Conservation (phyloP, 2,797 vertebrate genomes). For the Apodemus agrarius region DNA sequence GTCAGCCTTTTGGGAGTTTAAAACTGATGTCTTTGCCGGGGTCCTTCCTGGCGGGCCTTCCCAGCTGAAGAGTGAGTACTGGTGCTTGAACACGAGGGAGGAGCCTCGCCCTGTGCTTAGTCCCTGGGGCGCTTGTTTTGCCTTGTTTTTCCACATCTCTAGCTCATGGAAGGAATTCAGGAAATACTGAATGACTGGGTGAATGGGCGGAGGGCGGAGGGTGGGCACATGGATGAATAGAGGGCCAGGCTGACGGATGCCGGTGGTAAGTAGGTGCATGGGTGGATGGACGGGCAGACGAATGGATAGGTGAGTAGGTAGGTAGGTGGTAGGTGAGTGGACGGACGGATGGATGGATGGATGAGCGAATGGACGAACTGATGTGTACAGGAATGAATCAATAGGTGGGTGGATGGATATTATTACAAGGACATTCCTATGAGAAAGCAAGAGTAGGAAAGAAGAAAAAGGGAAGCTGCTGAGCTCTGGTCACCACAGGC, state of each 20-base stretch:
- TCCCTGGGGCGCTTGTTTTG: accelerated
- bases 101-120: not conserved
- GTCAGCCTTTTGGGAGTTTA: conserved; percentile 18
- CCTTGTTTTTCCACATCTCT: not conserved
- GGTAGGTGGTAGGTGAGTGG: not conserved
- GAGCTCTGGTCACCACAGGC: not conserved
- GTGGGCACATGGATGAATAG: not conserved
- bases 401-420: not conserved
- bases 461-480: not conserved
- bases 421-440: not conserved
- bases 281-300: accelerated
- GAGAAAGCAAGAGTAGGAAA: conserved; percentile 21
- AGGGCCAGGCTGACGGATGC: not conserved
- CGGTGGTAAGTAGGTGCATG: no score
- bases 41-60: conserved; percentile 23
- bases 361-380: no score
- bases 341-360: no score
- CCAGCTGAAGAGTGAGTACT: not conserved
- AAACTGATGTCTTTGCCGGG: conserved; percentile 10
- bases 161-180: not conserved
- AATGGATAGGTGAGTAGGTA: no score
- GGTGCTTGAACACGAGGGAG: accelerated
- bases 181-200: not conserved
- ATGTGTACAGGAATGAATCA: not conserved
- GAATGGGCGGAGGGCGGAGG: no score